These are phyloP conservation scores for Paradoxurus hermaphroditus DNA, from an alignment of 2,113 vertebrate genomes.

Conservation along the genomic window DNA sequence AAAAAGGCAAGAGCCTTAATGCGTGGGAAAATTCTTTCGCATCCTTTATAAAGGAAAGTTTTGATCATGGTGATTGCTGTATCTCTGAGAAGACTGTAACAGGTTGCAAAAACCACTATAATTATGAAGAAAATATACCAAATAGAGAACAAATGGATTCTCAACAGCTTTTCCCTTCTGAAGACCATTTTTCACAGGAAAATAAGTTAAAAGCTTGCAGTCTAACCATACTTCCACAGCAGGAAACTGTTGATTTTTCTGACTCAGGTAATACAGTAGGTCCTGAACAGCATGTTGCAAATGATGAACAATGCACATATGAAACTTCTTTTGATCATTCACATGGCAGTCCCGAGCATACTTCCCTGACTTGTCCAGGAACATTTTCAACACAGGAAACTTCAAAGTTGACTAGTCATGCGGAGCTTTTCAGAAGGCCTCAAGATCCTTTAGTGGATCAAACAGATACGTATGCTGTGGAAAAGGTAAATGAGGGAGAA, in stretches of 20 bases:
- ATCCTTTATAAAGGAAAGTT: slow-evolving; percentile 33
- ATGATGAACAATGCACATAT: background rate
- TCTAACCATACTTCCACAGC: slow-evolving; percentile 3
- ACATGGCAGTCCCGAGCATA: slow-evolving; percentile 32
- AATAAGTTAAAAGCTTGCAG: background rate
- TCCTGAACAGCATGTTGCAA: slow-evolving; percentile 42
- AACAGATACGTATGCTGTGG: background rate
- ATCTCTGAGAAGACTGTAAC: background rate
- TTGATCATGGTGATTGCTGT: background rate
- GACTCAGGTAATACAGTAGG: background rate
- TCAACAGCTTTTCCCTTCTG: slow-evolving; percentile 54
- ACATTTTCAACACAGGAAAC: background rate
- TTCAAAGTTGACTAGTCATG: slow-evolving; percentile 48
- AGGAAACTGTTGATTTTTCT: slow-evolving; percentile 43
- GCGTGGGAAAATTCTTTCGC: background rate
- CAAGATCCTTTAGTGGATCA: slow-evolving; percentile 21
- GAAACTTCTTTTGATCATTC: slow-evolving; percentile 46
- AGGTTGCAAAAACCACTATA: slow-evolving; percentile 17
- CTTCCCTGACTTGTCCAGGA: slow-evolving; percentile 39
- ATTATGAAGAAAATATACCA: slow-evolving; percentile 13
- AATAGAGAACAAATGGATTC: slow-evolving; percentile 36
- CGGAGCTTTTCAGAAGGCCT: slow-evolving; percentile 24
- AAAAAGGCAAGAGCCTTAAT: background rate
- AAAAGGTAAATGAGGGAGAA: slow-evolving; percentile 16
- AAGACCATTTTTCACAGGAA: slow-evolving; percentile 58